Conservation (phyloP, 2,888 invertebrate genomes). For the Ceramica pisi region DNA sequence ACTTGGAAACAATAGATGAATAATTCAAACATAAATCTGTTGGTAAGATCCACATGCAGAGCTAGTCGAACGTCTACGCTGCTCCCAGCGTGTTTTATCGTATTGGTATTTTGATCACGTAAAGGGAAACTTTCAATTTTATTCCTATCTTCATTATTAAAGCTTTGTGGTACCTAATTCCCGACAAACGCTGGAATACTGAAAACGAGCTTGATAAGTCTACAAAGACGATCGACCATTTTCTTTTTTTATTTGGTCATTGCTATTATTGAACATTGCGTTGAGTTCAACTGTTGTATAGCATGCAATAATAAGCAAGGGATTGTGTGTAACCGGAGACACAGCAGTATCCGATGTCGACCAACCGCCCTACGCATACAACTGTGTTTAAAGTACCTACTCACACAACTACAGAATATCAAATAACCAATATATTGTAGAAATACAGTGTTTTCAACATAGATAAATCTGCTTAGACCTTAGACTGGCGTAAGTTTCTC, state of each 20-base stretch:
- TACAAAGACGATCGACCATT: slow-evolving; percentile 5
- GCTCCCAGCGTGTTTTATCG: slow-evolving; percentile 68
- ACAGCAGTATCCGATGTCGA: slow-evolving; percentile 79
- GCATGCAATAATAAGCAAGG: slow-evolving; percentile 76
- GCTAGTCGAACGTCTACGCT: slow-evolving; percentile 64
- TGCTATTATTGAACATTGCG: slow-evolving; percentile 48
- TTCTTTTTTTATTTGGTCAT: slow-evolving; percentile 23
- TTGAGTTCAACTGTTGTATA: slow-evolving; percentile 75
- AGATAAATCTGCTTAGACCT: slow-evolving; percentile 34
- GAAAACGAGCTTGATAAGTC: slow-evolving; percentile 23
- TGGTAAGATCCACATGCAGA: slow-evolving; percentile 66
- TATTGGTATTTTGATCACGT: slow-evolving; percentile 74
- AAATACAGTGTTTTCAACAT: slow-evolving; percentile 56
- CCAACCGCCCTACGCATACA: slow-evolving; percentile 79
- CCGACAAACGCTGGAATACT: slow-evolving; percentile 42
- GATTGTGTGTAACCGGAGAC: slow-evolving; percentile 85
- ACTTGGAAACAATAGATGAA: slow-evolving; percentile 77
- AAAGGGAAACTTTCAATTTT: slow-evolving; percentile 73
- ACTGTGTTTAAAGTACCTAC: slow-evolving; percentile 70
- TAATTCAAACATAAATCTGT: slow-evolving; percentile 81
- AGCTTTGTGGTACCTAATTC: slow-evolving; percentile 58
- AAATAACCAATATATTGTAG: slow-evolving; percentile 69
- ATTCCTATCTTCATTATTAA: slow-evolving; percentile 66
- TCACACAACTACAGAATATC: slow-evolving; percentile 70
- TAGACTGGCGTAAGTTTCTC: slow-evolving; percentile 36